Base-by-base conservation (phyloP, 2,797 vertebrate species). In the Acridotheres tristis region DNA sequence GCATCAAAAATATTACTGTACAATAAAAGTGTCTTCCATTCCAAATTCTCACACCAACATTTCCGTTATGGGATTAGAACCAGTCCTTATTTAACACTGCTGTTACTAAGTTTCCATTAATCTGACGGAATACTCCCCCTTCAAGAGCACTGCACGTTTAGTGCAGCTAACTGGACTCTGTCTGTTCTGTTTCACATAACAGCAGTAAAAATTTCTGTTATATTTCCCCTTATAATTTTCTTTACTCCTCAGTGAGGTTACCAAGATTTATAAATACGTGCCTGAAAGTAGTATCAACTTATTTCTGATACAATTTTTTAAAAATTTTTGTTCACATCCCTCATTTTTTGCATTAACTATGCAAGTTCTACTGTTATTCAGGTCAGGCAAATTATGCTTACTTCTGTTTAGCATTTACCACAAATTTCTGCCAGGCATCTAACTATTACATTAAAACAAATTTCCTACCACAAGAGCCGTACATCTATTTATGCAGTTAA, bases 281-380 rank as follows among this genome's bases (percentile, higher is more conserved):
- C 11, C 76, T 72, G 43, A 38, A 83, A 75, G 32, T 32, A 83
- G 4, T 19, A 81, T 38, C 20, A 84, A 32, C 4, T 48, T 78
- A 27, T 5, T 68, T n/a, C 6, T 1, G 4, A 23, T 25, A 14
- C 26, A 21, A 29, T 25, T 38, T 30, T n/a, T 3, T 0, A 19
- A 8, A 21, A 9, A 16, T 58, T 59, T 81, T 90, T 59, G 16
- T 84, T 85, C 32, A 25, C 9, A 1, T 15, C 9, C 6, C 4
- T 51, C 43, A 50, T 12, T 7, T 88, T 61, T 61, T 63, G 6
- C 22, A 23, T 43, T 89, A 88, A 38, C 10, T 43, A 47, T 27
- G 3, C 13, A 84, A 50, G 8, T 82, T 78, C 43, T 43, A 68
- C 43, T 63, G 5, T 86, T 72, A 58, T 54, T 88, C 20, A 51